Percentiles rank a stretch among this genome's conserved stretches.
Conservation (phyloP, 2,797 vertebrate genomes). For the Phoebastria nigripes region DNA sequence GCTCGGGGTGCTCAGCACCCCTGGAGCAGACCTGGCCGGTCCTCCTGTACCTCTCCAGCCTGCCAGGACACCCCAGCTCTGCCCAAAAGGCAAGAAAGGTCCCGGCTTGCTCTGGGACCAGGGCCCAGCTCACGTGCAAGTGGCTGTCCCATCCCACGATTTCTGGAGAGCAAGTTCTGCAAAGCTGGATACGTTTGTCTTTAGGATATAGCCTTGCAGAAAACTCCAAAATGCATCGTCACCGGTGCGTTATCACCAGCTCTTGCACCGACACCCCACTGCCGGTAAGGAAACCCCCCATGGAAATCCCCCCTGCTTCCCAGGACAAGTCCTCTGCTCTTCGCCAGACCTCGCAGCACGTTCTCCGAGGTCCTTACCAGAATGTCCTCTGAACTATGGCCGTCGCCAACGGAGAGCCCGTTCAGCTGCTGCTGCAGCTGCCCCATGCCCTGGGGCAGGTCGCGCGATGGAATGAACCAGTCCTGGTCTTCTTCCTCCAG, state of each 20-base stretch:
- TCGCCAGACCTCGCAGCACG: accelerated
- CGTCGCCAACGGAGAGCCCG: slow-evolving; percentile 82
- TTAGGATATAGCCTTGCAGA: neutral
- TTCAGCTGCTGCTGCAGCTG: slow-evolving; percentile 96
- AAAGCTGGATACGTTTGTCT: neutral
- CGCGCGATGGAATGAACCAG: slow-evolving; percentile 95
- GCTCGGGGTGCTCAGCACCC: neutral
- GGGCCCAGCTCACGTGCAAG: no score
- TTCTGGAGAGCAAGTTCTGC: neutral
- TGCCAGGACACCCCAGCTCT: neutral
- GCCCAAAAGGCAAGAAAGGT: neutral
- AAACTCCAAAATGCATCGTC: neutral
- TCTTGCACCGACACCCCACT: neutral
- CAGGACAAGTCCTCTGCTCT: neutral
- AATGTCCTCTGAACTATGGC: slow-evolving; percentile 85
- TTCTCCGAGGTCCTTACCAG: slow-evolving; percentile 77
- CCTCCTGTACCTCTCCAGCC: neutral
- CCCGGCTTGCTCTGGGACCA: neutral
- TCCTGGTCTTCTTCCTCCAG: slow-evolving; percentile 97
- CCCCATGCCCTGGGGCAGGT: slow-evolving; percentile 88
- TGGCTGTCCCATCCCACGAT: accelerated
- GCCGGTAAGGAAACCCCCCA: neutral
- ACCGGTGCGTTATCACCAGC: neutral
- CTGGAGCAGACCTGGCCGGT: neutral
- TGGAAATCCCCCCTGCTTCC: neutral